A percentile compares a stretch with the other conserved stretches of the same genome.
Conservation (phyloP, 2,113 vertebrate species). For the Hystrix brachyura region DNA sequence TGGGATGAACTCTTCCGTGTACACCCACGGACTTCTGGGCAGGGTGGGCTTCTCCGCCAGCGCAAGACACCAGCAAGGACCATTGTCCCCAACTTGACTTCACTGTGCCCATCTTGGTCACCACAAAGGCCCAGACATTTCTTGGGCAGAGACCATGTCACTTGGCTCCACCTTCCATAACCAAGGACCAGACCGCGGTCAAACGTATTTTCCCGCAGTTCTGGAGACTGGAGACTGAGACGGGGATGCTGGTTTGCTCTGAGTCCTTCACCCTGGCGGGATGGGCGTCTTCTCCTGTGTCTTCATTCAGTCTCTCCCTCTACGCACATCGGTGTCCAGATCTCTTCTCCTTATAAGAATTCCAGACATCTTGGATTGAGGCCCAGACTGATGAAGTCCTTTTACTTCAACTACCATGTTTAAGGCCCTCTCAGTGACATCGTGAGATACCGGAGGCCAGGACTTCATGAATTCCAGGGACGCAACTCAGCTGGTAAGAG, state of each 20-base stretch:
- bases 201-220: background rate
- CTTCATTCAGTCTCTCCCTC: background rate
- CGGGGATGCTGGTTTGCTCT: background rate
- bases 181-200: background rate
- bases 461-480: background rate
- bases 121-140: background rate
- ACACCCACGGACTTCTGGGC: no score
- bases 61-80: background rate
- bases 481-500: background rate
- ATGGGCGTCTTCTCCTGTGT: background rate
- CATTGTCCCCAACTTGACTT: background rate
- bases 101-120: background rate
- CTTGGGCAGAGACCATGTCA: background rate
- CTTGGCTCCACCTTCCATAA: background rate
- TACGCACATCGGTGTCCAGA: background rate
- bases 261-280: background rate
- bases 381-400: background rate
- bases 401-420: background rate
- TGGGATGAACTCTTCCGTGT: background rate
- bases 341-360: background rate
- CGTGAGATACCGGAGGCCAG: background rate
- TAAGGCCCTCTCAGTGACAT: background rate
- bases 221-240: background rate
- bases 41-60: background rate
- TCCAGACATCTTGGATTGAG: background rate